Evolutionary conservation across 2,888 invertebrate genomes (phyloP), one percentile per base, ranked within the genome.

Genomic region (Pseudeuparius sepicola): DNA sequence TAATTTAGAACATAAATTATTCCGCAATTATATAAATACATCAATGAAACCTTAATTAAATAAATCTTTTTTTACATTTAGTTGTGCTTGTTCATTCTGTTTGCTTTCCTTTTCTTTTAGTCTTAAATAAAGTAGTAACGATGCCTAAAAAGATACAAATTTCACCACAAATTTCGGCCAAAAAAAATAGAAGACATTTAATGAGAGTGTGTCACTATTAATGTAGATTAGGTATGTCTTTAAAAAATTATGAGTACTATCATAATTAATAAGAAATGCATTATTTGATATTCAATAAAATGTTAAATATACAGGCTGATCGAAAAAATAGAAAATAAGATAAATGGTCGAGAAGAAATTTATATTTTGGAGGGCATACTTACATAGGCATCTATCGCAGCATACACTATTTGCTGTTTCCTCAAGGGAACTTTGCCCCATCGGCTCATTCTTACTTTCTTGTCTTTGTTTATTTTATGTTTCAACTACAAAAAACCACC

Each of bases 361-460:
- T n/a, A n/a, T n/a, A n/a, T n/a, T n/a, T n/a, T n/a, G n/a, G n/a
- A 20, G n/a, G n/a, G 20, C 6, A 7, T 11, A 40, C 70, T 62
- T 57, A 76, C 77, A 57, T 74, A 76, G 46, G 75, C 74, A 60
- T 78, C 77, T 27, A 71, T 73, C 4, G 77, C 73, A 14, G 76
- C 76, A 56, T 77, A 76, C 39, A 56, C 53, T 50, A 66, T 59
- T 52, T 76, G 76, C 13, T 60, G 61, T 39, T 65, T 50, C 38
- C 59, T 63, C 28, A 75, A 57, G 5, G 75, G 74, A 27, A 70
- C 57, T 11, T 68, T 54, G 49, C 73, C 63, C 75, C 75, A 76
- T 47, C 70, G 67, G 48, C 75, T 73, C 56, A 61, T 70, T 36
- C 75, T 63, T 3, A 76, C 70, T 40, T 63, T 58, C 32, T 66